Conservation (phyloP, 2,797 vertebrate species). For the Hypotaenidia okinawae region DNA sequence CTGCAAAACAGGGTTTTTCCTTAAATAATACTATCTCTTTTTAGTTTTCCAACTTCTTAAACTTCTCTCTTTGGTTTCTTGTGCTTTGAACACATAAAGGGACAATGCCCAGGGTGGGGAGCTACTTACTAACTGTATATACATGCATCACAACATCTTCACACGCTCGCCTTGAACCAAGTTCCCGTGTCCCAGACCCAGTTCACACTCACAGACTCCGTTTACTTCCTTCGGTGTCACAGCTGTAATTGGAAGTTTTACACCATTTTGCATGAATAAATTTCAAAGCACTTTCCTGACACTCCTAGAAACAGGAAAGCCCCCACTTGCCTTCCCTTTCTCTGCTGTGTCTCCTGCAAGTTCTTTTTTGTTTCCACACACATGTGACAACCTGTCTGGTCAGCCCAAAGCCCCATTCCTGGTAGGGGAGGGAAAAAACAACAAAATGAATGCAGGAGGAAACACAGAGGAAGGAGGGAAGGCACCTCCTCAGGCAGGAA, state of each 20-base stretch:
- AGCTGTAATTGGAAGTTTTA: conserved; percentile 28
- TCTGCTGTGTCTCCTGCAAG: not conserved
- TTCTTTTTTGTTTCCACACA: not conserved
- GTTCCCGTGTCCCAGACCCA: not conserved
- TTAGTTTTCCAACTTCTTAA: not conserved
- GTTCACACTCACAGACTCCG: not conserved
- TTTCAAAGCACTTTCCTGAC: conserved; percentile 37
- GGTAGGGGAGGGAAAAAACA: not conserved
- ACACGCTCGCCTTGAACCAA: not conserved
- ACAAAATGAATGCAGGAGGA: not conserved
- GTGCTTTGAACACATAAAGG: conserved; percentile 1
- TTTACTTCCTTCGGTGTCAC: not conserved
- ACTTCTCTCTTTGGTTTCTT: not conserved
- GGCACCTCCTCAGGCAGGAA: not conserved
- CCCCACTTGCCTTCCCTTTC: conserved; percentile 12
- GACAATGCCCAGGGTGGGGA: not conserved
- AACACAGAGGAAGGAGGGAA: not conserved
- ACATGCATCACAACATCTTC: not conserved
- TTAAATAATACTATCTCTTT: not conserved
- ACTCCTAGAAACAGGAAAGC: conserved; percentile 32
- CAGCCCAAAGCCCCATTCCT: not conserved
- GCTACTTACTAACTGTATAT: not conserved
- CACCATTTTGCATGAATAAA: not conserved
- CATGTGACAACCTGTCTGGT: not conserved
- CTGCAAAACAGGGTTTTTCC: not conserved